Conservation (phyloP, 1,140 invertebrate genomes). For the Drosophila tsacasi region DNA sequence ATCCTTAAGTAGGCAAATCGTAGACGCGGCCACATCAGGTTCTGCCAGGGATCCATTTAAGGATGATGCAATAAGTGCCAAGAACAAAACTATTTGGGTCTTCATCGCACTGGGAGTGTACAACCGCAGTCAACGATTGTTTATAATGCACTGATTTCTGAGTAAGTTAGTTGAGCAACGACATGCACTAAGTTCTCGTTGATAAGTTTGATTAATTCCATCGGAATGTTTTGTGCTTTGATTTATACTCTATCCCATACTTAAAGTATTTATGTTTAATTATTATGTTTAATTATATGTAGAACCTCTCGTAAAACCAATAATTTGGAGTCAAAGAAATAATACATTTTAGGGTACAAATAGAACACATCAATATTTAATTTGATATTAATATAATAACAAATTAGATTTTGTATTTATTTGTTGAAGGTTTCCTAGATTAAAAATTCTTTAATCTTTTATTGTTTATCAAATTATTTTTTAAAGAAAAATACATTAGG, state of each 20-base stretch:
- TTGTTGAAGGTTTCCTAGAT: too few species aligned
- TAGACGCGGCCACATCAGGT: too few species aligned
- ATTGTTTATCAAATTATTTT: too few species aligned
- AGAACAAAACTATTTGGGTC: not conserved
- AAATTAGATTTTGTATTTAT: too few species aligned
- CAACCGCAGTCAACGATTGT: not conserved
- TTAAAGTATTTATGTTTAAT: not conserved
- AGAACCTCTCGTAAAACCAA: not conserved
- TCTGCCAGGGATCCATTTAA: not conserved
- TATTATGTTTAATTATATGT: too few species aligned
- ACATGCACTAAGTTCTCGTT: not conserved
- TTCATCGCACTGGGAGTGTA: not conserved
- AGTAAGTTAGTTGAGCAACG: not conserved
- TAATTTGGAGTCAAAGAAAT: not conserved
- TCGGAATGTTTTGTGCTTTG: too few species aligned
- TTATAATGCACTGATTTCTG: not conserved
- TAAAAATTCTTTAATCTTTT: too few species aligned
- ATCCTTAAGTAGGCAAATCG: constrained; percentile 1
- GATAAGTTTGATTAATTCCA: constrained; percentile 1
- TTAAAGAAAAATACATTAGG: too few species aligned
- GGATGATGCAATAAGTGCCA: not conserved
- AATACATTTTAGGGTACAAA: too few species aligned
- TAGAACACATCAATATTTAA: too few species aligned
- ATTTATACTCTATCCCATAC: not conserved
- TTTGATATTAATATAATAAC: too few species aligned